Base-by-base conservation (phyloP, 2,888 invertebrate species). In the Acleris laterana region DNA sequence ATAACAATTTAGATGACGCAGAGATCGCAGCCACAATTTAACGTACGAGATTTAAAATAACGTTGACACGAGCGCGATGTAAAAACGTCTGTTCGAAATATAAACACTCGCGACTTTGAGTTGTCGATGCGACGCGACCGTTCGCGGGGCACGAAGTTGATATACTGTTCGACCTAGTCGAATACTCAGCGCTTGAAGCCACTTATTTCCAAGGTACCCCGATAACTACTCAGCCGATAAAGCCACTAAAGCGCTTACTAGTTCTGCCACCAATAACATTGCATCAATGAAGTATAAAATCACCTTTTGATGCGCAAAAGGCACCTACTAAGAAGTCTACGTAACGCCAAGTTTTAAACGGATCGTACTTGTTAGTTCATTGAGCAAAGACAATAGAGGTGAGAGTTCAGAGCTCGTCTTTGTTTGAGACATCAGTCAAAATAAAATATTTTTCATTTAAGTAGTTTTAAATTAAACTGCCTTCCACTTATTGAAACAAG, bases 131-230 rank as follows among this genome's bases (percentile, higher is more conserved):
- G 73, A 76, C 83, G 78, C 89, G 89, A 84, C 85, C 73, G 74
- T 78, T 69, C 77, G 74, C 81, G 78, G 78, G 77, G 77, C 75
- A 70, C 71, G 74, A 83, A 85, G 83, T 79, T 84, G 83, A 82
- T 85, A 80, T 81, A 87, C 88, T 85, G 84, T 74, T 75, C 51
- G 50, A 72, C 63, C 70, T 62, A 78, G 78, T 76, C 74, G 70
- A 76, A 77, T 81, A 76, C 78, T 62, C 73, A 79, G 78, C 79
- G 83, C 81, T 83, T 80, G 62, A 79, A 78, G 78, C 82, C 72
- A 71, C 7, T 51, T 19, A 38, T 56, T 61, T 60, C 11, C 50
- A 64, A 68, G 52, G 32, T 49, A 58, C 48, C 65, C 25, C 68
- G 66, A 69, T 62, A 69, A 69, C 66, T 60, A 69, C 16, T 11